Conservation (phyloP, 1,140 invertebrate genomes). For the Neelides sp. region DNA sequence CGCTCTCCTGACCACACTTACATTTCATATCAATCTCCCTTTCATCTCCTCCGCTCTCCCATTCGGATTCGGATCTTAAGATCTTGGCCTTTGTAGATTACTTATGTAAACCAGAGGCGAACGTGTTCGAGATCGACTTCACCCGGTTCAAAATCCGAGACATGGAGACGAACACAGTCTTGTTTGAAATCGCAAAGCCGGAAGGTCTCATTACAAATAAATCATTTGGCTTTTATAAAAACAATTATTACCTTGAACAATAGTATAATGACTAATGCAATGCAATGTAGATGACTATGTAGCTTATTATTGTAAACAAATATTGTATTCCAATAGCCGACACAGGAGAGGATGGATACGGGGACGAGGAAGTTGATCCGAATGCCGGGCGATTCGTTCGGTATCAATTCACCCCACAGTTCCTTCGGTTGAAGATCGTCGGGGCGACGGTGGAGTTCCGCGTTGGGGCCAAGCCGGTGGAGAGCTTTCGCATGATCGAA, state of each 20-base stretch:
- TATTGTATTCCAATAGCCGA: no score
- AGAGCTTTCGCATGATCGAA: conserved; percentile 97
- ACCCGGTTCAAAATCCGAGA: conserved; percentile 94
- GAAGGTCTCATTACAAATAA: conserved; percentile 34
- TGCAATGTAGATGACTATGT: no score
- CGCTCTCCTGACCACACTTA: no score
- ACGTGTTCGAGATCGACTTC: conserved; percentile 96
- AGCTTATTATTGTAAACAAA: no score
- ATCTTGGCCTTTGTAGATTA: conserved; percentile 53
- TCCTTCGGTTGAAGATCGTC: conserved; percentile 88
- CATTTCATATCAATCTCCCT: no score
- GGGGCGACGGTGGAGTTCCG: conserved; percentile 97
- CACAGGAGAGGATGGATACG: conserved; percentile 34
- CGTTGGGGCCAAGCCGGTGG: conserved; percentile 78
- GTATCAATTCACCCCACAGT: conserved; percentile 92
- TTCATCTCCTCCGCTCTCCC: no score
- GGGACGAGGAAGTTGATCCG: conserved; percentile 57
- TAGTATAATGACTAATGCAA: no score
- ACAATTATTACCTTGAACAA: no score
- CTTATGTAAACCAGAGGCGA: conserved; percentile 84
- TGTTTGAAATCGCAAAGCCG: conserved; percentile 97
- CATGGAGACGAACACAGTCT: conserved; percentile 75
- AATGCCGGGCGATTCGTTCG: conserved; percentile 90
- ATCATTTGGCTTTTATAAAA: not conserved
- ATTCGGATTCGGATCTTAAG: no score